These are phyloP conservation scores for Camponotus vicinus DNA, from an alignment of 1,140 invertebrate genomes.

Conservation along the genomic window DNA sequence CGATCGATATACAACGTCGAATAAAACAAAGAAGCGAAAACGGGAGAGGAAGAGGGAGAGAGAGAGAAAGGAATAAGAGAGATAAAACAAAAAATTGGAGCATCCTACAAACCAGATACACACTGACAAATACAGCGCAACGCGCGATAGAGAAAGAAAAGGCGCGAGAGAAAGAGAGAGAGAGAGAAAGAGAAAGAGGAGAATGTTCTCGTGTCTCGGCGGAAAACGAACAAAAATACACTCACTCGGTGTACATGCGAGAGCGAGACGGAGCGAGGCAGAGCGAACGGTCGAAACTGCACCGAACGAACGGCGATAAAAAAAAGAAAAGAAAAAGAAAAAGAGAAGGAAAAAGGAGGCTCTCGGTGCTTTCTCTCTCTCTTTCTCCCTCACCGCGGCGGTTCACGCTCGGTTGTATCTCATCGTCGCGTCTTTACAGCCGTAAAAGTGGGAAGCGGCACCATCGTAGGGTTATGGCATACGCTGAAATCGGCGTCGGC, in stretches of 20 bases:
- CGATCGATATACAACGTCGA: constrained; percentile 41
- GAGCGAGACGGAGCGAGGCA: background rate
- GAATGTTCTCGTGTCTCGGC: constrained; percentile 48
- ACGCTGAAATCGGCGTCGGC: constrained; percentile 42
- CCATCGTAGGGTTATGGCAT: constrained; percentile 48
- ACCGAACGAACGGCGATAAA: background rate
- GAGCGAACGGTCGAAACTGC: constrained; percentile 44
- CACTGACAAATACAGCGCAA: constrained; percentile 42
- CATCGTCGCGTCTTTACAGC: constrained; percentile 49
- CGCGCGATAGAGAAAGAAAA: constrained; percentile 8
- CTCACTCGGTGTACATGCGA: constrained; percentile 17
- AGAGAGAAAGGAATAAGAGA: background rate
- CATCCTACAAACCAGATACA: constrained; percentile 42
- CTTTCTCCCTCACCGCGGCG: constrained; percentile 12
- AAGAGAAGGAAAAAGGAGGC: background rate
- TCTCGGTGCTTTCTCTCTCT: constrained; percentile 28
- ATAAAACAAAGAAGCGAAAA: constrained; percentile 4
- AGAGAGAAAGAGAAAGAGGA: background rate
- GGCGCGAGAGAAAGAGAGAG: background rate
- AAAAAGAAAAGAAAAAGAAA: no score
- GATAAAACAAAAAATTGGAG: constrained; percentile 52
- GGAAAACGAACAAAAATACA: constrained; percentile 55
- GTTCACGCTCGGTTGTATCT: constrained; percentile 41
- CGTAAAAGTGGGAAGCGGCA: constrained; percentile 25
- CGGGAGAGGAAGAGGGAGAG: background rate